Evolutionary conservation across 2,797 vertebrate genomes (phyloP), one percentile per base, ranked within the genome.

Genomic region (Lepilemur septentrionalis): DNA sequence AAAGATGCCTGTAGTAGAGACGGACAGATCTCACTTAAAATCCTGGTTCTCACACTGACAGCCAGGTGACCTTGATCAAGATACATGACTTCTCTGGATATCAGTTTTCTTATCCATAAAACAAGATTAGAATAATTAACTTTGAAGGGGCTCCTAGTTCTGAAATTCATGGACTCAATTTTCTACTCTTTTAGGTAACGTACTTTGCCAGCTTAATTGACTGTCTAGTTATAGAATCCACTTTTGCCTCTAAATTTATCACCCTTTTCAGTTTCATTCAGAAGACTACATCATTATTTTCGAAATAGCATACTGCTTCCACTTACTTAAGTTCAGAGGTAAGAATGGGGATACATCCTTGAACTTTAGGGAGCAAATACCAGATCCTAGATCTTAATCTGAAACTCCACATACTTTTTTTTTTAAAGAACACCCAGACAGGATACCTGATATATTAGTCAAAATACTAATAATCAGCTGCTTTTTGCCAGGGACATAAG

Each of bases 91-190:
- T 94, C n/a, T 75, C 72, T 90, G 35, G 59, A 50, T 72, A 65
- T 81, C 67, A 50, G 32, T 93, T 94, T 89, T 92, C 41, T 94
- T 13, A 76, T 35, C 61, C 52, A 76, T 85, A 89, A 96, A 89
- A 91, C 80, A 18, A 91, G 6, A 89, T 78, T n/a, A 81, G 23
- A 92, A 67, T 72, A 91, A 89, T 94, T 83, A 96, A 88, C 48
- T 87, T 75, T 93, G 63, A 93, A 76, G 35, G 32, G 18, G 30
- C 1, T 70, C 30, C 23, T 88, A 81, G 12, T 25, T 97, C 41
- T 81, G 25, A 91, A 92, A 96, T 69, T 95, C 69, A 96, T 80
- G 84, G 46, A 70, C 82, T 94, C 41, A 75, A 57, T 86, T 63
- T 91, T 12, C 4, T 91, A 93, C 10, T 2, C 17, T 84, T 86